phyloP scores from a whole-genome alignment of 2,113 vertebrate species.

The Plotosus lineatus region DNA sequence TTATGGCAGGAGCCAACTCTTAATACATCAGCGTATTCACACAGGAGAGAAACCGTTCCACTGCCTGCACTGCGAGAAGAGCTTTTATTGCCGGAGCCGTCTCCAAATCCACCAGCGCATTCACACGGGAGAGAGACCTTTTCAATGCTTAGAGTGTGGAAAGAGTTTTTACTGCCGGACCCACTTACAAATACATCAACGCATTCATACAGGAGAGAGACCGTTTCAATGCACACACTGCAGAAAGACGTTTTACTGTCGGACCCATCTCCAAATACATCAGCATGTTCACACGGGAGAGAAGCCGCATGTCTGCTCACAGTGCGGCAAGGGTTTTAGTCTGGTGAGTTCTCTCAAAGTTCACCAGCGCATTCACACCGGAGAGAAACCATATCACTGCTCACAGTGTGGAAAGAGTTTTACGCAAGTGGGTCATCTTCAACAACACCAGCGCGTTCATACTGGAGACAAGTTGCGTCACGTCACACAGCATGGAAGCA shows the following conservation, averaged over 20 bases:
- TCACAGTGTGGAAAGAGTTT: not conserved
- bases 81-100: not conserved
- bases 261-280: not conserved
- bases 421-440: constrained; percentile 1
- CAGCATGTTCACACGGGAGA: constrained; percentile 1
- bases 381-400: not conserved
- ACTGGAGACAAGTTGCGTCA: not conserved
- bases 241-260: not conserved
- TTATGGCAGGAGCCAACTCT: not conserved
- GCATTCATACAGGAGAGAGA: constrained; percentile 1
- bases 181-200: not conserved
- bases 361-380: not conserved
- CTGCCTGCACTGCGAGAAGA: not conserved
- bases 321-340: constrained; percentile 3
- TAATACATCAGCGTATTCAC: constrained; percentile 9
- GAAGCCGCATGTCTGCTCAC: constrained; percentile 5
- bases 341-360: not conserved
- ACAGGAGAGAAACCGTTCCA: constrained; percentile 18
- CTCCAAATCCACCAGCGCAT: constrained; percentile 7
- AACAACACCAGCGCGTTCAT: constrained; percentile 14
- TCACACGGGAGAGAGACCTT: not conserved
- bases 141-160: constrained; percentile 6
- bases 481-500: too few species aligned
- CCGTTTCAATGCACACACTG: not conserved
- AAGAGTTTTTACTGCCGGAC: not conserved